Base-by-base conservation (phyloP, 2,888 invertebrate genomes). In the Biston betularia region DNA sequence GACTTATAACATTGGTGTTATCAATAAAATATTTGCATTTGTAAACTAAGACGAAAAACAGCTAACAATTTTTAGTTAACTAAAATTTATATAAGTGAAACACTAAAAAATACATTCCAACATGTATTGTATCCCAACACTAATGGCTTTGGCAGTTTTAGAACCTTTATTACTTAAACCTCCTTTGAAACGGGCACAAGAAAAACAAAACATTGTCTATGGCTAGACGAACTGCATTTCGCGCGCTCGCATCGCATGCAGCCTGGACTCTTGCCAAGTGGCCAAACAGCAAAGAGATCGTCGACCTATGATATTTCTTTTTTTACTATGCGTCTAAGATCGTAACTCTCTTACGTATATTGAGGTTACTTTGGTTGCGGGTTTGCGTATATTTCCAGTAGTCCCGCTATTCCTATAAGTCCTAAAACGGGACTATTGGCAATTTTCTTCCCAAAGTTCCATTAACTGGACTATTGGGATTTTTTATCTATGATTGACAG, bases 211-310 rank as follows among this genome's bases (percentile, higher is more conserved):
- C 76, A 75, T 85, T 82, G 77, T 87, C 86, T 86, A 84, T 78
- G 79, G 70, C 74, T 79, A 81, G 80, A 58, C 57, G 57, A 68
- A 67, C 12, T 83, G 84, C 80, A 83, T 77, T 80, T 80, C 81
- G 80, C 76, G 78, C 70, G 69, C 69, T 45, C 62, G 71, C 71
- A 46, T 46, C 46, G 75, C 76, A 75, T 84, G 82, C 82, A 82
- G 70, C 64, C 85, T 88, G 87, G 87, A 82, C 73, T 63, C 57
- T 66, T 73, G 87, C 88, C 88, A 88, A 86, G 78, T 65, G 72
- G 86, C 88, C 88, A 88, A 86, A 78, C 74, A 76, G 71, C 69
- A 68, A 35, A 56, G 81, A 75, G 88, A 79, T 81, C 87, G 80
- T 79, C 81, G 88, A 84, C 85, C 85, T 77, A 65, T 70, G 71